phyloP scores from a whole-genome alignment of 2,797 vertebrate species.

The Gallinago solitaria region DNA sequence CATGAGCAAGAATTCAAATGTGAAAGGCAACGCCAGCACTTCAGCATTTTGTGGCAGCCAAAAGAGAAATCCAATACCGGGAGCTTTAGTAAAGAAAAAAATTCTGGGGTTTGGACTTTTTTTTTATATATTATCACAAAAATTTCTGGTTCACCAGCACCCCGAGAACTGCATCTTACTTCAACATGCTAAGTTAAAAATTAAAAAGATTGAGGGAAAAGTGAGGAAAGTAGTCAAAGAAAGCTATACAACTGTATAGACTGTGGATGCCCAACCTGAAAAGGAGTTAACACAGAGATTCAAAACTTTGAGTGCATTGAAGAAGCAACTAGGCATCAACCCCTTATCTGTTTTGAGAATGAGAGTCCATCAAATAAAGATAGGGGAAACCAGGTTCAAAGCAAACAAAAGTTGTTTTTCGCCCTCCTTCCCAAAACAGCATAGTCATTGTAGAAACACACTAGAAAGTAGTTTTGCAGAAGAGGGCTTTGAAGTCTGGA shows the following conservation, averaged over 20 bases:
- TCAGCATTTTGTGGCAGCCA: background rate
- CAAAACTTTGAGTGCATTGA: accelerated
- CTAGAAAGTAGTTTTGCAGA: background rate
- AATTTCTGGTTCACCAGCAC: background rate
- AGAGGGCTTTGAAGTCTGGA: background rate
- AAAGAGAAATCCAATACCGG: background rate
- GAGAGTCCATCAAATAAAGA: background rate
- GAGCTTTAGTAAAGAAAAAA: background rate
- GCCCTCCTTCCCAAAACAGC: background rate
- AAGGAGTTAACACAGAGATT: background rate
- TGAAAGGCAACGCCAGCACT: background rate
- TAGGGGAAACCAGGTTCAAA: background rate
- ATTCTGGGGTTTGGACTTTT: no score
- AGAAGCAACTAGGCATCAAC: background rate
- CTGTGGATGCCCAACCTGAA: background rate
- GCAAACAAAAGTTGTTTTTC: background rate
- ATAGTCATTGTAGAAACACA: background rate
- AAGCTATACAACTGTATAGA: background rate
- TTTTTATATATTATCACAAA: background rate
- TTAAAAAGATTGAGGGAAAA: background rate
- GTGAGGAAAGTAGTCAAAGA: background rate
- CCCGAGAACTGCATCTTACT: background rate
- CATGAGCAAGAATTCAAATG: background rate
- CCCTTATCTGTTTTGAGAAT: background rate
- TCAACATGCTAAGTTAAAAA: background rate